Conservation (phyloP, 2,888 invertebrate genomes). For the Pycnomerus fuliginosus region DNA sequence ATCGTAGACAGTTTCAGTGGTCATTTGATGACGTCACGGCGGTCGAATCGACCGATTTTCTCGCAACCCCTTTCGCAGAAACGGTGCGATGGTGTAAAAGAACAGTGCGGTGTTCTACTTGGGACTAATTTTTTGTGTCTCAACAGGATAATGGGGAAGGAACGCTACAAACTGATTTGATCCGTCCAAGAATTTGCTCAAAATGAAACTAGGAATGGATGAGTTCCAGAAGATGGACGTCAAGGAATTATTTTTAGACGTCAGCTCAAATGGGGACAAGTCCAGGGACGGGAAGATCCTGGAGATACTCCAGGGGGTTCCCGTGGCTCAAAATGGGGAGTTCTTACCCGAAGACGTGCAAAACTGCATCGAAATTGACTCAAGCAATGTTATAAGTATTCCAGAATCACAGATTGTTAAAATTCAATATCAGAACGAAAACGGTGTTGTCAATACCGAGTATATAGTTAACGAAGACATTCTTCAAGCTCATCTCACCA, state of each 20-base stretch:
- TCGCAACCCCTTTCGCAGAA: slow-evolving; percentile 27
- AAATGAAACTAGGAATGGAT: slow-evolving; percentile 32
- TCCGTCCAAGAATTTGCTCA: slow-evolving; percentile 32
- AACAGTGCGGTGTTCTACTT: slow-evolving; percentile 20
- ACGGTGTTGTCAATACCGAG: slow-evolving; percentile 46
- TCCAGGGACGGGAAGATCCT: slow-evolving; percentile 12
- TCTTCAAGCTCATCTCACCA: slow-evolving; percentile 18
- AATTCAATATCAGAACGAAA: slow-evolving; percentile 46
- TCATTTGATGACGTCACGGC: slow-evolving; percentile 50
- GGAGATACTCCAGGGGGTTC: slow-evolving; percentile 11
- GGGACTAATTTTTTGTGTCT: slow-evolving; percentile 2
- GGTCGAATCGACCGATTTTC: slow-evolving; percentile 48
- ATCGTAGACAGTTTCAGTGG: slow-evolving; percentile 45
- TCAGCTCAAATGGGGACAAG: no score
- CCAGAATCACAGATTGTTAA: slow-evolving; percentile 47
- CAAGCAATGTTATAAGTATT: slow-evolving; percentile 40
- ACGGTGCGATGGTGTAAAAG: slow-evolving; percentile 30
- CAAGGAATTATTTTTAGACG: slow-evolving; percentile 27
- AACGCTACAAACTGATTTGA: slow-evolving; percentile 7
- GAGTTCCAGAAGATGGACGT: slow-evolving; percentile 29
- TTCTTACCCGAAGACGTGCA: slow-evolving; percentile 38
- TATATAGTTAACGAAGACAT: slow-evolving; percentile 45
- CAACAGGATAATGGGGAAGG: slow-evolving; percentile 10
- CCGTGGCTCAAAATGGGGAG: slow-evolving; percentile 30
- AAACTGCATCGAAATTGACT: slow-evolving; percentile 44